Percentiles rank a stretch among this genome's conserved stretches.
phyloP scores from a whole-genome alignment of 2,888 invertebrate species.

The Ichneumon xanthorius region DNA sequence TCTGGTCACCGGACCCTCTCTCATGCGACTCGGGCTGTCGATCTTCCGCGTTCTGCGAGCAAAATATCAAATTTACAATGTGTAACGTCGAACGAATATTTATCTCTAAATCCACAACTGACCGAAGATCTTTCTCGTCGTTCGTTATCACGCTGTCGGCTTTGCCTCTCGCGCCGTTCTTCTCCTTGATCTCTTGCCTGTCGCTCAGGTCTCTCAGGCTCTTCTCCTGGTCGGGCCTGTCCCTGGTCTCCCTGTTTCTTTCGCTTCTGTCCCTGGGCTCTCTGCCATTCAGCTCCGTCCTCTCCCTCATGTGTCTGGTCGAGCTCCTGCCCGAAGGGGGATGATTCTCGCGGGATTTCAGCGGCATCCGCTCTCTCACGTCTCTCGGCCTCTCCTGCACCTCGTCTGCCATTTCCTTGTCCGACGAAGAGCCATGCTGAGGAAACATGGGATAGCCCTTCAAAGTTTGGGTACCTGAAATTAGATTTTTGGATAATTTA shows the following conservation, averaged over 20 bases:
- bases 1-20: conserved; percentile 83
- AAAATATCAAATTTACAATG: not conserved
- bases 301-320: conserved; percentile 79
- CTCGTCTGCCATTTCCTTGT: conserved; percentile 83
- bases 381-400: conserved; percentile 79
- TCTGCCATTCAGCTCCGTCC: conserved; percentile 75
- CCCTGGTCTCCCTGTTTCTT: conserved; percentile 75
- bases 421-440: conserved; percentile 82
- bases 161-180: conserved; percentile 78
- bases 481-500: not conserved
- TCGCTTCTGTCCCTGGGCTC: conserved; percentile 72
- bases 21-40: conserved; percentile 79
- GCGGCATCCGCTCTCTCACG: conserved; percentile 80
- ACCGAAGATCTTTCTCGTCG: conserved; percentile 81
- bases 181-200: conserved; percentile 76
- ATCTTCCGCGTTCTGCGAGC: conserved; percentile 76
- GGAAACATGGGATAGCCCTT: conserved; percentile 84
- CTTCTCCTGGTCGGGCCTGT: conserved; percentile 77
- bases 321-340: conserved; percentile 79
- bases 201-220: conserved; percentile 76
- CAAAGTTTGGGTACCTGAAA: conserved; percentile 82
- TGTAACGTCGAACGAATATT: not conserved
- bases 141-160: conserved; percentile 72
- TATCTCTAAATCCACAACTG: conserved; percentile 35
- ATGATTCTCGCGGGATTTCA: conserved; percentile 83